Percentiles rank a stretch among this genome's conserved stretches.
Conservation (phyloP, 2,888 invertebrate species). For the Monoplex corrugatus region DNA sequence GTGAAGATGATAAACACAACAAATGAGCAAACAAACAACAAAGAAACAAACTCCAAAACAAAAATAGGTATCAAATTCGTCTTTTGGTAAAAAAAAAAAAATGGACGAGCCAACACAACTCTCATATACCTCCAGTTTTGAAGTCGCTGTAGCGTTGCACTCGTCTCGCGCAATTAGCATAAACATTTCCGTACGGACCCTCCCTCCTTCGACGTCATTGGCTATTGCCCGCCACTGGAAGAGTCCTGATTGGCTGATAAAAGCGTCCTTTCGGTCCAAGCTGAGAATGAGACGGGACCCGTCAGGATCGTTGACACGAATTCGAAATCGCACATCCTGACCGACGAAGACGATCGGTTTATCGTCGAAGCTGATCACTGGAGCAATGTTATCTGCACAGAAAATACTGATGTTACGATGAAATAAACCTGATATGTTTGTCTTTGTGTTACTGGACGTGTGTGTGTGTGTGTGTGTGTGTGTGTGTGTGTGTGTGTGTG, state of each 20-base stretch:
- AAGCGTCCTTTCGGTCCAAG: conserved; percentile 55
- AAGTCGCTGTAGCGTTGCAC: conserved; percentile 54
- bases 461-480: too few species aligned
- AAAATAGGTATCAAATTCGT: too few species aligned
- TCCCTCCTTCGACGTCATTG: conserved; percentile 46
- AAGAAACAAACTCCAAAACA: not conserved
- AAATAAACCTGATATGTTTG: too few species aligned
- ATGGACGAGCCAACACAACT: not conserved
- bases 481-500: too few species aligned
- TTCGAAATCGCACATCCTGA: conserved; percentile 53
- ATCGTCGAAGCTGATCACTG: conserved; percentile 51
- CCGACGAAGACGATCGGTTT: conserved; percentile 54
- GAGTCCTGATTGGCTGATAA: conserved; percentile 54
- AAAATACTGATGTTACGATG: not conserved
- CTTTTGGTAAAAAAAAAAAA: not conserved
- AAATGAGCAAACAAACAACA: not conserved
- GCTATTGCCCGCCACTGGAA: conserved; percentile 55
- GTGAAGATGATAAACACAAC: too few species aligned
- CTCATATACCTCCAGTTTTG: conserved; percentile 50
- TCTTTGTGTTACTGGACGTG: too few species aligned
- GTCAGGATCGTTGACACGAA: conserved; percentile 58
- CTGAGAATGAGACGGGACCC: conserved; percentile 54
- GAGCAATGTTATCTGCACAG: conserved; percentile 57
- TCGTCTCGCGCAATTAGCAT: conserved; percentile 54
- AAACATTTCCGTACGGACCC: conserved; percentile 49